Evolutionary conservation across 2,888 invertebrate species (phyloP).

Genomic region (Acheta domesticus): DNA sequence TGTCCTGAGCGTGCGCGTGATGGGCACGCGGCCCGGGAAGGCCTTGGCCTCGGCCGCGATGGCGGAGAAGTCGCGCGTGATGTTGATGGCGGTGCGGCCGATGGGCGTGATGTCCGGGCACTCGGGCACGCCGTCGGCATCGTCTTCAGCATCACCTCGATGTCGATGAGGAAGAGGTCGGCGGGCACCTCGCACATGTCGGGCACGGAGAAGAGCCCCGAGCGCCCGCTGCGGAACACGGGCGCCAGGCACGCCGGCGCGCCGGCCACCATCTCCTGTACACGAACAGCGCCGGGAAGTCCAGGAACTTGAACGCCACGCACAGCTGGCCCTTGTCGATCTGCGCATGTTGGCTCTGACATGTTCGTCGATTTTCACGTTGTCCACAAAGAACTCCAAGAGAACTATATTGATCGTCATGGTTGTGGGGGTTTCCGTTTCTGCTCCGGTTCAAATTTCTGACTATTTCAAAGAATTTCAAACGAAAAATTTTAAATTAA

Average conservation of each 20-base stretch:
- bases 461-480: not conserved
- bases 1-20: not conserved
- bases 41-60: not conserved
- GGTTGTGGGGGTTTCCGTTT: not conserved
- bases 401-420: not conserved
- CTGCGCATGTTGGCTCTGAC: not conserved
- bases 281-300: not conserved
- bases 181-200: not conserved
- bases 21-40: not conserved
- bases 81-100: not conserved
- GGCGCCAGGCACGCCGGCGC: not conserved
- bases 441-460: not conserved
- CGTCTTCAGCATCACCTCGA: not conserved
- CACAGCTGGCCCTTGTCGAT: not conserved
- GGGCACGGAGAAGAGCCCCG: not conserved
- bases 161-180: not conserved
- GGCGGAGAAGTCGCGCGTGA: not conserved
- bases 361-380: constrained; percentile 18
- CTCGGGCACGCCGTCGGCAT: not conserved
- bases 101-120: not conserved
- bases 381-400: not conserved
- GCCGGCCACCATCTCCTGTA: not conserved
- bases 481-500: not conserved
- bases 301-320: not conserved
- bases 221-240: not conserved